phyloP scores from a whole-genome alignment of 2,888 invertebrate species.

The Volucella inflata region DNA sequence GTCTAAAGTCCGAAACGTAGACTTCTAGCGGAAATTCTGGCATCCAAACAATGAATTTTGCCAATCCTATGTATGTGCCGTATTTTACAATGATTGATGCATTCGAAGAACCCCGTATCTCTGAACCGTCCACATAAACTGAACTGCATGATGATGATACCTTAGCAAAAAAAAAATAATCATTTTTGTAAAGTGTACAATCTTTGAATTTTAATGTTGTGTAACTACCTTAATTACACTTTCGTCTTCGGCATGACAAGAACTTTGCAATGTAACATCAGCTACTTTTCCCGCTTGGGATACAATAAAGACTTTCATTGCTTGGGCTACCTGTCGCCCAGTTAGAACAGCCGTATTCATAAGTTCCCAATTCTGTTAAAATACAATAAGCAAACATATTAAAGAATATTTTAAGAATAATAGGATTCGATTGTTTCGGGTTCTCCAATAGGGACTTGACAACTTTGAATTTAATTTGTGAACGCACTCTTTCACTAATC shows the following conservation, averaged over 20 bases:
- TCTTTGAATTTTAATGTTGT: neutral
- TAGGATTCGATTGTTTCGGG: too few species aligned
- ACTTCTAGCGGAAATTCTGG: constrained; percentile 97
- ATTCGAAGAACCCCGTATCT: constrained; percentile 96
- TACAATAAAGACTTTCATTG: constrained; percentile 97
- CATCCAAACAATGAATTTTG: constrained; percentile 97
- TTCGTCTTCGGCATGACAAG: constrained; percentile 97
- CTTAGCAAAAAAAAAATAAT: constrained; percentile 84
- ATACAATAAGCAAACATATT: neutral
- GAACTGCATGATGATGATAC: constrained; percentile 98
- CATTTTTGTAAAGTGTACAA: constrained; percentile 8
- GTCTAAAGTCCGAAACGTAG: constrained; percentile 92
- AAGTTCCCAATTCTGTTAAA: constrained; percentile 94
- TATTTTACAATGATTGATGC: constrained; percentile 97
- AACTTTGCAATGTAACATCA: constrained; percentile 96
- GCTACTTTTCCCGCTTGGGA: constrained; percentile 97
- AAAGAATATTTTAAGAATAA: constrained; percentile 51
- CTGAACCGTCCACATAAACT: constrained; percentile 97
- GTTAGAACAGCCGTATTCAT: constrained; percentile 98
- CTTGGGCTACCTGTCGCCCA: constrained; percentile 96
- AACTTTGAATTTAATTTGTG: too few species aligned
- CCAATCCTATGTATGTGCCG: constrained; percentile 94
- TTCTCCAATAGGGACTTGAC: too few species aligned
- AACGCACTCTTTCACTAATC: too few species aligned
- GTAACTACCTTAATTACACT: constrained; percentile 94